Evolutionary conservation across 2,113 vertebrate species (phyloP).

Genomic region (Chelonoidis abingdonii): DNA sequence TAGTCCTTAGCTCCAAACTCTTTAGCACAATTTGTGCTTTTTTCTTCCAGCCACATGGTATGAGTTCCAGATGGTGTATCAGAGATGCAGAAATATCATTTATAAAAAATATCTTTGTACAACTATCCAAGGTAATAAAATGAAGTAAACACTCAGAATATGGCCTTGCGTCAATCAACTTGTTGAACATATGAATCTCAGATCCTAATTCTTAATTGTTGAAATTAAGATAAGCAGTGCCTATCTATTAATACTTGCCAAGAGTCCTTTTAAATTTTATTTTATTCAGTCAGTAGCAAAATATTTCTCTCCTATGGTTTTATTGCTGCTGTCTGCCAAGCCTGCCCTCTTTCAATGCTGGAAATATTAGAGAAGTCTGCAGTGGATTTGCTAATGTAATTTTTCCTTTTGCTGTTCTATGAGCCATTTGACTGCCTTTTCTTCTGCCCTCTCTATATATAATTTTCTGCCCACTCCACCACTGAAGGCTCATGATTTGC

Average conservation of each 20-base stretch:
- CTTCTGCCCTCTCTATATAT: not conserved
- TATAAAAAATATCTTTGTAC: not conserved
- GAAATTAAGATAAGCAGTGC: not conserved
- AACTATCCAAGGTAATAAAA: not conserved
- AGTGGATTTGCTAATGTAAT: constrained; percentile 56
- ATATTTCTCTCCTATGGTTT: constrained; percentile 27
- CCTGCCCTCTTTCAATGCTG: constrained; percentile 15
- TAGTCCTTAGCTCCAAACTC: not conserved
- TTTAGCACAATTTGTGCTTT: not conserved
- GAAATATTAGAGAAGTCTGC: constrained; percentile 37
- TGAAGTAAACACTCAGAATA: not conserved
- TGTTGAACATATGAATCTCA: constrained; percentile 25
- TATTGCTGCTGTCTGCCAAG: constrained; percentile 29
- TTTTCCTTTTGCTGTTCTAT: constrained; percentile 25
- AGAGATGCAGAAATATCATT: not conserved
- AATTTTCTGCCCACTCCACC: constrained; percentile 37
- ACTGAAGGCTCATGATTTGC: constrained; percentile 53
- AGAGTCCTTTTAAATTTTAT: not conserved
- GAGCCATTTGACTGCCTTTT: constrained; percentile 22
- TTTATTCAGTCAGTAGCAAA: constrained; percentile 6
- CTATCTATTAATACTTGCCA: constrained; percentile 8
- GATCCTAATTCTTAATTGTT: constrained; percentile 6
- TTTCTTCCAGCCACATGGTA: not conserved
- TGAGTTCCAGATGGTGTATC: not conserved
- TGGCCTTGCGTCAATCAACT: not conserved